phyloP scores from a whole-genome alignment of 1,140 invertebrate species.

The Drosophila virilis region DNA sequence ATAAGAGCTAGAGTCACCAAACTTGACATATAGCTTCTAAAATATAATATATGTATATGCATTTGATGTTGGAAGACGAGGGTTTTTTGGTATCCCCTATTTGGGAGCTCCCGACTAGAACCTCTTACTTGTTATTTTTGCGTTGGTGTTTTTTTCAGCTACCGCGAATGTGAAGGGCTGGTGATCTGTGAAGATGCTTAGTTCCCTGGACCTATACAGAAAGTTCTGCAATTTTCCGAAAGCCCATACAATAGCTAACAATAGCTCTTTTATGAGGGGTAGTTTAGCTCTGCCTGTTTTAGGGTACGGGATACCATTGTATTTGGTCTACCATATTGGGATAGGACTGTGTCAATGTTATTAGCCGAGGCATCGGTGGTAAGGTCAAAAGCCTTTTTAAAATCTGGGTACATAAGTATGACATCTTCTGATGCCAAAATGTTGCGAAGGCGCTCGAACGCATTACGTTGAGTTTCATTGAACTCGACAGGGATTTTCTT shows the following conservation, averaged over 20 bases:
- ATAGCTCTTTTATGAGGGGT: constrained; percentile 66
- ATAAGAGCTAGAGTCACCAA: no score
- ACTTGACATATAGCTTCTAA: no score
- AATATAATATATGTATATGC: no score
- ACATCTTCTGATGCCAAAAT: no score
- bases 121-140: no score
- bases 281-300: constrained; percentile 83
- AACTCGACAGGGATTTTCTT: constrained; percentile 6
- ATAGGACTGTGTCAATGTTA: neutral
- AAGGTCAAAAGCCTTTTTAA: no score
- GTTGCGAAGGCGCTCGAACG: no score
- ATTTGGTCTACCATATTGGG: constrained; percentile 5
- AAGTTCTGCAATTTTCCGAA: constrained; percentile 15
- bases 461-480: neutral
- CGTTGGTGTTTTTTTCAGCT: constrained; percentile 84
- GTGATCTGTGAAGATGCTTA: constrained; percentile 60
- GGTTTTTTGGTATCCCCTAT: no score
- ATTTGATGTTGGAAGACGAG: no score
- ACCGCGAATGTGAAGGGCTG: constrained; percentile 84
- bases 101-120: no score
- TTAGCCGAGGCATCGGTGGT: no score
- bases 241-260: constrained; percentile 10
- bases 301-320: constrained; percentile 37
- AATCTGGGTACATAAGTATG: no score
- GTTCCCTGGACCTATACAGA: constrained; percentile 60